Conservation (phyloP, 1,140 invertebrate species). For the Eumaeus atala region DNA sequence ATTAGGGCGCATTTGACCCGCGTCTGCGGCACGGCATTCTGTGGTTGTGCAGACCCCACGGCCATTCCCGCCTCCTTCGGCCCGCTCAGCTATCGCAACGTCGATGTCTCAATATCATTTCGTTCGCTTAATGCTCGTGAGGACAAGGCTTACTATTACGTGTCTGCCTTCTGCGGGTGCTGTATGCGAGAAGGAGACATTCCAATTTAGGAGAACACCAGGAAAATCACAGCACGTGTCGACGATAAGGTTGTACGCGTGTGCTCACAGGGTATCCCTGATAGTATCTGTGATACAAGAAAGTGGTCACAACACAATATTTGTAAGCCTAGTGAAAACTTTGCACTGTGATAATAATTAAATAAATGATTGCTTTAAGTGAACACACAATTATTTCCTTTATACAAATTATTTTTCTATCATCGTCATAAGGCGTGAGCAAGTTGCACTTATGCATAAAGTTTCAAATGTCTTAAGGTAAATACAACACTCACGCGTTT, state of each 20-base stretch:
- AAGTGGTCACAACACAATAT: conserved; percentile 70
- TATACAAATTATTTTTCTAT: conserved; percentile 59
- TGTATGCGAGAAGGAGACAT: conserved; percentile 86
- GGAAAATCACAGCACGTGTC: conserved; percentile 66
- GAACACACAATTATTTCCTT: conserved; percentile 44
- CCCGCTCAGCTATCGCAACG: conserved; percentile 77
- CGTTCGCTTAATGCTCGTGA: conserved; percentile 62
- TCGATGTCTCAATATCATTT: conserved; percentile 73
- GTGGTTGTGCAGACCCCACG: conserved; percentile 75
- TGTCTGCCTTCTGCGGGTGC: conserved; percentile 83
- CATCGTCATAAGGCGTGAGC: conserved; percentile 31
- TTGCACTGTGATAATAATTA: conserved; percentile 61
- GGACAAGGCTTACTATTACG: conserved; percentile 67
- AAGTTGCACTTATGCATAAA: neutral
- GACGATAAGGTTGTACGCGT: conserved; percentile 59
- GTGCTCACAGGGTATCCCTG: conserved; percentile 68
- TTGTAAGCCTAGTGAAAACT: conserved; percentile 65
- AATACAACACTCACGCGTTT: neutral
- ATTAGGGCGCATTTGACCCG: conserved; percentile 60
- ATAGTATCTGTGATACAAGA: conserved; percentile 72
- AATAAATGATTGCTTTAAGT: conserved; percentile 64
- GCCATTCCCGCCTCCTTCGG: conserved; percentile 73
- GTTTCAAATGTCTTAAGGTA: neutral
- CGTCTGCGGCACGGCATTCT: conserved; percentile 49
- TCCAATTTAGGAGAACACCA: conserved; percentile 77